Conservation (phyloP, 2,113 vertebrate genomes). For the Cacatua alba region DNA sequence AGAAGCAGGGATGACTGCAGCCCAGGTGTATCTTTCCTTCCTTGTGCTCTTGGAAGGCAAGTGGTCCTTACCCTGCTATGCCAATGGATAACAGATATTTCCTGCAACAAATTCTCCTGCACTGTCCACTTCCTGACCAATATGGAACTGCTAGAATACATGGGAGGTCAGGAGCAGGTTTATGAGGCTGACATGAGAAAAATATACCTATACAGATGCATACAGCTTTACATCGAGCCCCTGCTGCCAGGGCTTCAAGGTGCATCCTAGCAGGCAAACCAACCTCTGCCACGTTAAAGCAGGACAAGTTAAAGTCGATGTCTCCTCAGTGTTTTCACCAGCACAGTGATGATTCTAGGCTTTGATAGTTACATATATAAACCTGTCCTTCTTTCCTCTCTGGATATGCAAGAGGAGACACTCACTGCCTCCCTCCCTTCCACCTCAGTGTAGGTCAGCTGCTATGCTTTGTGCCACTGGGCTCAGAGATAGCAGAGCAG, state of each 20-base stretch:
- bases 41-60: not conserved
- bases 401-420: not conserved
- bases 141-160: not conserved
- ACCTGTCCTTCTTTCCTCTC: not conserved
- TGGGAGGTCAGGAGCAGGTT: not conserved
- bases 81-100: not conserved
- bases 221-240: fast-evolving
- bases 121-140: not conserved
- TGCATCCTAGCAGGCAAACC: not conserved
- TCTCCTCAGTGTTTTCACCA: not conserved
- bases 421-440: not conserved
- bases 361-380: not conserved
- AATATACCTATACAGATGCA: not conserved
- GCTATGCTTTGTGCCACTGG: not conserved
- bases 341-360: not conserved
- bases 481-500: not conserved
- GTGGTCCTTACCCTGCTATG: not conserved
- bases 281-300: not conserved
- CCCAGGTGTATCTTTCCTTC: not conserved
- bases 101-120: not conserved
- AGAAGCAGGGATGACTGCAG: not conserved
- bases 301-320: not conserved
- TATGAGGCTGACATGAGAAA: not conserved
- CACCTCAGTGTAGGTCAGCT: not conserved
- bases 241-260: fast-evolving